Conservation (phyloP, 2,113 vertebrate genomes). For the Dunckerocampus dactyliophorus region DNA sequence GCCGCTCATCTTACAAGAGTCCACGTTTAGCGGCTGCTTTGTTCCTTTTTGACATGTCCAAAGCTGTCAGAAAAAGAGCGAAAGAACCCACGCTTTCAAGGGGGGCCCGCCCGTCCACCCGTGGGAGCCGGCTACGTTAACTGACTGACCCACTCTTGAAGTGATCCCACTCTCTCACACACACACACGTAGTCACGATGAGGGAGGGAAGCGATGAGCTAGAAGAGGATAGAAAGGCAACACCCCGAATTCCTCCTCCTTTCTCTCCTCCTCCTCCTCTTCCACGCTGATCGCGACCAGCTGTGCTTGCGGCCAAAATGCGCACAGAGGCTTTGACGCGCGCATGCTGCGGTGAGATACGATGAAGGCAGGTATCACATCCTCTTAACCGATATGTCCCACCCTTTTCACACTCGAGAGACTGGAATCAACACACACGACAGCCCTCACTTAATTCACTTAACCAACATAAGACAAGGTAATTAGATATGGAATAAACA, state of each 20-base stretch:
- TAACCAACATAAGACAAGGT: background rate
- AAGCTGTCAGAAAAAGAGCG: background rate
- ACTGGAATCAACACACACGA: conserved; percentile 4
- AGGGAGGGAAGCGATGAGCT: conserved; percentile 39
- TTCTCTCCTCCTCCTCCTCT: conserved; percentile 35
- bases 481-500: conserved; percentile 4
- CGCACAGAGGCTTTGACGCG: conserved; percentile 35
- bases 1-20: conserved; percentile 68
- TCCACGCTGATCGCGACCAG: conserved; percentile 63
- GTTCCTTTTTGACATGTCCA: conserved; percentile 57
- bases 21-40: conserved; percentile 51
- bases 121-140: conserved; percentile 54
- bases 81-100: conserved; percentile 1
- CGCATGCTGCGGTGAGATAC: conserved; percentile 35
- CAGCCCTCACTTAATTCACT: background rate
- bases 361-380: conserved; percentile 43
- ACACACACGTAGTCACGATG: conserved; percentile 2
- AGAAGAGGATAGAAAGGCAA: conserved; percentile 62
- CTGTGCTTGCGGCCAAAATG: conserved; percentile 56
- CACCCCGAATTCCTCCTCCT: conserved; percentile 68
- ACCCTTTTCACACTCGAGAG: conserved; percentile 33
- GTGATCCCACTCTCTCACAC: conserved; percentile 33
- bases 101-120: conserved; percentile 34
- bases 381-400: conserved; percentile 29
- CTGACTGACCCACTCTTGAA: conserved; percentile 59